These are phyloP conservation scores for Antheraea yamamai DNA, from an alignment of 2,888 invertebrate species.

Conservation along the genomic window DNA sequence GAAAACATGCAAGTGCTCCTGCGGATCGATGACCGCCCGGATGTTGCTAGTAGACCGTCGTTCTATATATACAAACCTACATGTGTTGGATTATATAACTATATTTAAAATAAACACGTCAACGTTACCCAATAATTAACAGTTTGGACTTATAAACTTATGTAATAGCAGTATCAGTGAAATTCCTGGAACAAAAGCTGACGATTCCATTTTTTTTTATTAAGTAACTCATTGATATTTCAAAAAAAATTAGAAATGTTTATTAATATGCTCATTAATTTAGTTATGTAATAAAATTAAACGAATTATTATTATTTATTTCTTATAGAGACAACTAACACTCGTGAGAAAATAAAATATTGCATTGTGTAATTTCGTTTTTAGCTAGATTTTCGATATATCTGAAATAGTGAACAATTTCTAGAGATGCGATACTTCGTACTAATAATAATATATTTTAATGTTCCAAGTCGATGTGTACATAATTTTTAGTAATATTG, in stretches of 20 bases:
- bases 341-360: too few species aligned
- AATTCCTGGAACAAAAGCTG: not conserved
- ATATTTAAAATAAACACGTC: not conserved
- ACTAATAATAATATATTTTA: too few species aligned
- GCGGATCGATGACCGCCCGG: constrained; percentile 45
- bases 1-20: constrained; percentile 65
- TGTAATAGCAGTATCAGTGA: not conserved
- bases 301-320: not conserved
- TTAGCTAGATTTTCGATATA: too few species aligned
- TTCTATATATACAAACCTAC: not conserved
- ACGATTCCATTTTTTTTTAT: too few species aligned
- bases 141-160: not conserved
- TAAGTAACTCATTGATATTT: not conserved
- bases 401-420: too few species aligned
- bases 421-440: too few species aligned
- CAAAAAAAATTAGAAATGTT: too few species aligned
- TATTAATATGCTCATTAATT: not conserved
- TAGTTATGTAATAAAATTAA: not conserved
- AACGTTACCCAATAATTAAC: not conserved
- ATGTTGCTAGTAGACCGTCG: not conserved
- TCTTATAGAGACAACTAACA: too few species aligned
- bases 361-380: too few species aligned
- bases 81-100: not conserved
- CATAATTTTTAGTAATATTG: too few species aligned
- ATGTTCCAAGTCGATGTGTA: too few species aligned